Base-by-base conservation (phyloP, 2,113 vertebrate species). In the Periophthalmus modestus region DNA sequence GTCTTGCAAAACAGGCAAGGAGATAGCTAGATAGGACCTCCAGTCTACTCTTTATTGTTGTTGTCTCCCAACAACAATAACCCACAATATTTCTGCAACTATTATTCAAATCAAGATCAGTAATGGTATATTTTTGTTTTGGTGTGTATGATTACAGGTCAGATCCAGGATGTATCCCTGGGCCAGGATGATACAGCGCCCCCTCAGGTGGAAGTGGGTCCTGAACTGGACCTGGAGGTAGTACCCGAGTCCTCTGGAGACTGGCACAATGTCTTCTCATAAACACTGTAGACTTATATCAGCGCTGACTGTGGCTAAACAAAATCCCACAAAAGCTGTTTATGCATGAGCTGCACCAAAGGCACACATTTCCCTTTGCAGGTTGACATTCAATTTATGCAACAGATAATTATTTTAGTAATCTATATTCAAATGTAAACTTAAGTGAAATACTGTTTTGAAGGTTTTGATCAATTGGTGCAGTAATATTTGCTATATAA, bases 151-250 rank as follows among this genome's bases (percentile, higher is more conserved):
- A 36, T 23, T 77, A 3, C 81, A 92, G 89, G 86, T 84, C 85
- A 89, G 74, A 75, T 87, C 11, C 87, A 89, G 58, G 89, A 92
- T 2, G 63, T 89, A 19, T 7, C 84, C 15, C 66, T 91, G 18
- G 59, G 76, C 59, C 84, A 88, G 46, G 89, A 88, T 0, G 89
- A 89, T 3, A 11, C 67, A 0, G 58, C 11, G 0, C 0, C 72
- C 0, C 0, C 72, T 1, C 86, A 80, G 77, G 89, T 82, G 0
- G 88, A 87, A 36, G 89, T 86, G 3, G 76, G 89, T 0, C 59
- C 87, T 0, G 91, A 91, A 13, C 89, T 92, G 0, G 87, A 90
- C 82, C 88, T 92, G 70, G 91, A 89, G 57, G 91, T 90, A 62
- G 91, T 92, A 52, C 88, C 90, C 2, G 89, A 90, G 55, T 68